phyloP scores from a whole-genome alignment of 2,113 vertebrate species.

The Eulemur macaco region DNA sequence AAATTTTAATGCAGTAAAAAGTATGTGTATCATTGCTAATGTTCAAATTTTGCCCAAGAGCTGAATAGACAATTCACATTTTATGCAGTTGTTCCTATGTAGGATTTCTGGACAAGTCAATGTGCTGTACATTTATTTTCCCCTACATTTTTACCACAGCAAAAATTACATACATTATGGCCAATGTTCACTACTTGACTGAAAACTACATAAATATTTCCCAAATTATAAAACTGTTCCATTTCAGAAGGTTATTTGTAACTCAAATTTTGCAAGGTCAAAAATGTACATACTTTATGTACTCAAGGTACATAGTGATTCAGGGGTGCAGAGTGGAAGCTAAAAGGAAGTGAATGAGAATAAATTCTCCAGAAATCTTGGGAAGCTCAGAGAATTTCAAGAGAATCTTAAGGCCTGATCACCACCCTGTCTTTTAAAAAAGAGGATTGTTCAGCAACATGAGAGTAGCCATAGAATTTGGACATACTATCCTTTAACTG shows the following conservation, averaged over 20 bases:
- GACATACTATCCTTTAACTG: too few species aligned
- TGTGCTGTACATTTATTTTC: conserved; percentile 10
- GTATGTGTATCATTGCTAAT: conserved; percentile 17
- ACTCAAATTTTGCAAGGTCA: neutral
- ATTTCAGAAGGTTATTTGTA: conserved; percentile 28
- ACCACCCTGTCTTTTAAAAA: neutral
- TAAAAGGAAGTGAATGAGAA: neutral
- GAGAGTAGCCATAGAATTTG: neutral
- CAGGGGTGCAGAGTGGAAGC: neutral
- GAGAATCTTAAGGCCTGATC: neutral
- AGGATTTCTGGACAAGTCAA: neutral
- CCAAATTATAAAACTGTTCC: neutral
- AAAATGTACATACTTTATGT: neutral
- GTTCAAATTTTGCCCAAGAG: conserved; percentile 42
- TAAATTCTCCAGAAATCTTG: neutral
- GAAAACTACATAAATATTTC: conserved; percentile 39
- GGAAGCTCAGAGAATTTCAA: neutral
- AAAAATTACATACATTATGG: conserved; percentile 4
- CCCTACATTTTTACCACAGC: neutral
- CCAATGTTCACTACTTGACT: conserved; percentile 18
- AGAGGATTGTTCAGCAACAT: neutral
- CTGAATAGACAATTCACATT: conserved; percentile 34
- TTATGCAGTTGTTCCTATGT: neutral
- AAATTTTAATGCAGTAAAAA: conserved; percentile 67
- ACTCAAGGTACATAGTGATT: neutral